Evolutionary conservation across 1,140 invertebrate genomes (phyloP), one percentile per base, ranked within the genome.

Genomic region (Harlomillsia oculata): DNA sequence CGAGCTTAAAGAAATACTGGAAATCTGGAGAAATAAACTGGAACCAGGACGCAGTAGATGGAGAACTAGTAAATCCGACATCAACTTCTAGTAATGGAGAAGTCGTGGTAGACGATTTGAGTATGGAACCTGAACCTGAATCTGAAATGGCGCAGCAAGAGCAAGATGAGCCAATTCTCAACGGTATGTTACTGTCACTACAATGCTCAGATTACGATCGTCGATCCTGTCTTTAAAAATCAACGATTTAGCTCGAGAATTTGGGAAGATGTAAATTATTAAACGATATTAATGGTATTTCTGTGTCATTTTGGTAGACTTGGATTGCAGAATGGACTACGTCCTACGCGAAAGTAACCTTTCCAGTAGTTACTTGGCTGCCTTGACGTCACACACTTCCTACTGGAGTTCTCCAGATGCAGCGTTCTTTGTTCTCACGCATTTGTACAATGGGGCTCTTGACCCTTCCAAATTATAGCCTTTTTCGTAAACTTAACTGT

Each of bases 341-440:
- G 78, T 81, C 48, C 68, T 84, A 49, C 73, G 75, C 59, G 78
- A 81, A 29, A 74, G 75, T 44, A 72, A 73, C 50, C 68, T 78
- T 71, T 54, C 62, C 8, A 74, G 77, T 57, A 79, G 78, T 65
- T 84, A 84, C 67, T 71, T 83, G 14, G 77, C 80, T 26, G 78
- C 80, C 13, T 71, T 85, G 21, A 82, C 80, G 41, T 81, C 82
- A 2, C 83, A 85, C 65, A 83, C 82, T 1, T 77, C 76, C 13
- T 85, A 85, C 69, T 85, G 83, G 83, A 77, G 70, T 61, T 82
- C 80, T 64, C 77, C 77, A 28, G 83, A 85, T 64, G 77, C 82
- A 5, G 82, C 81, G 5, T 80, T 78, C 67, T 84, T 85, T 69
- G 75, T 84, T 45, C 69, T 84, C 23, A 36, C 48, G 6, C 56